Conservation (phyloP, 2,797 vertebrate species). For the Petrocephalus sullivani region DNA sequence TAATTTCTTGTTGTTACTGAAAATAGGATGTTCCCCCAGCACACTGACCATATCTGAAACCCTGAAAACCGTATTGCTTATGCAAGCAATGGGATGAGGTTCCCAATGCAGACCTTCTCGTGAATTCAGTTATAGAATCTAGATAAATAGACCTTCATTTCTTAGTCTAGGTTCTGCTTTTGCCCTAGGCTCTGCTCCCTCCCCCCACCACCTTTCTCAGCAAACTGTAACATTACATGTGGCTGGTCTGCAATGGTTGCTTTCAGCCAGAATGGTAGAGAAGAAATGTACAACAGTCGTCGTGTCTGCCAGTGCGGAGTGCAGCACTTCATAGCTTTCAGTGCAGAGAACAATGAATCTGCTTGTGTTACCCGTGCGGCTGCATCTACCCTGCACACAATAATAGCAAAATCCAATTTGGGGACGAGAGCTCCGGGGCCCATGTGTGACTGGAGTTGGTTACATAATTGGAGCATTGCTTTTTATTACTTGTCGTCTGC, state of each 20-base stretch:
- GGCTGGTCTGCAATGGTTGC: neutral
- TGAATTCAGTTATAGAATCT: slow-evolving; percentile 28
- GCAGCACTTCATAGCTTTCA: neutral
- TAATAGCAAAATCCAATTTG: neutral
- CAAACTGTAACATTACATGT: neutral
- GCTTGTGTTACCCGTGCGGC: neutral
- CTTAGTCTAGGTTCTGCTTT: slow-evolving; percentile 16
- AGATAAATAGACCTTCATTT: slow-evolving; percentile 30
- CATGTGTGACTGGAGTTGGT: slow-evolving; percentile 10
- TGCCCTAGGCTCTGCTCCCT: neutral
- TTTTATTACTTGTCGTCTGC: neutral
- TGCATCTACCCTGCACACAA: neutral
- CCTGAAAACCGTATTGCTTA: slow-evolving; percentile 38
- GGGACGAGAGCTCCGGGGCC: neutral
- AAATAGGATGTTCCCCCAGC: slow-evolving; percentile 50
- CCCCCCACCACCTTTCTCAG: neutral
- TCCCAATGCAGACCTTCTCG: slow-evolving; percentile 37
- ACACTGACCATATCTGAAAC: slow-evolving; percentile 44
- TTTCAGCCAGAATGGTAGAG: neutral
- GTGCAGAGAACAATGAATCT: neutral
- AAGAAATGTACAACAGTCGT: neutral
- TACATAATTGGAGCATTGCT: slow-evolving; percentile 10
- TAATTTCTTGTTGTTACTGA: slow-evolving; percentile 57
- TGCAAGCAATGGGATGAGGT: slow-evolving; percentile 34
- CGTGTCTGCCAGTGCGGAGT: neutral